Conservation (phyloP, 1,140 invertebrate species). For the Schmidtea mediterranea region DNA sequence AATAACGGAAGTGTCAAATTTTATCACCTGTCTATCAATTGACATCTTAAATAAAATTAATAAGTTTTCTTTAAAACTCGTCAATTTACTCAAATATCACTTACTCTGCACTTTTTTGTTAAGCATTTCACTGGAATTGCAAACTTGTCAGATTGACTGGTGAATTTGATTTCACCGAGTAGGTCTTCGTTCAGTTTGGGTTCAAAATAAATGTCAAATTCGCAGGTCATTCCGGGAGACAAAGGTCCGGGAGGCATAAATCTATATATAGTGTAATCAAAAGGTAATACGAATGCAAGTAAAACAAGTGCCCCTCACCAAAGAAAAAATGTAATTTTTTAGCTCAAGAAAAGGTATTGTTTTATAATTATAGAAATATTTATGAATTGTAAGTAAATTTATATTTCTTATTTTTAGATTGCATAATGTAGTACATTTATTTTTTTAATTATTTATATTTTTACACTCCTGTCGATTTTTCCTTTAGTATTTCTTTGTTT, state of each 20-base stretch:
- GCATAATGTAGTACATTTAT: no score
- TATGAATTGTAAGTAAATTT: no score
- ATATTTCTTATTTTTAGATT: no score
- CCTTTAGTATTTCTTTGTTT: no score
- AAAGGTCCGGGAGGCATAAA: conserved; percentile 27
- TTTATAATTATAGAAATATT: no score
- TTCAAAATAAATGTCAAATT: conserved; percentile 23
- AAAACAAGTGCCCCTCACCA: no score
- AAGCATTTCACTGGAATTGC: conserved; percentile 20
- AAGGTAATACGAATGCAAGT: background rate
- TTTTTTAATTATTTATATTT: no score
- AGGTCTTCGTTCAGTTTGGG: conserved; percentile 27
- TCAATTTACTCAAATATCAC: conserved; percentile 8
- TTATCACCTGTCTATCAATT: conserved; percentile 15
- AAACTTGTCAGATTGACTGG: conserved; percentile 24
- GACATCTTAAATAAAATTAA: conserved; percentile 13
- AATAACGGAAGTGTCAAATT: conserved; percentile 24
- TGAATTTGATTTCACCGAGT: conserved; percentile 21
- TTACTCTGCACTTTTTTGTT: conserved; percentile 28
- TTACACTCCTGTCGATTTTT: no score
- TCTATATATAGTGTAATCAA: conserved; percentile 11
- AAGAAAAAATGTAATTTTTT: no score
- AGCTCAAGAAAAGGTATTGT: no score
- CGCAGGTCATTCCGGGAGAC: conserved; percentile 26
- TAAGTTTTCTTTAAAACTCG: background rate